phyloP scores from a whole-genome alignment of 2,113 vertebrate species.

The Percina caprodes region DNA sequence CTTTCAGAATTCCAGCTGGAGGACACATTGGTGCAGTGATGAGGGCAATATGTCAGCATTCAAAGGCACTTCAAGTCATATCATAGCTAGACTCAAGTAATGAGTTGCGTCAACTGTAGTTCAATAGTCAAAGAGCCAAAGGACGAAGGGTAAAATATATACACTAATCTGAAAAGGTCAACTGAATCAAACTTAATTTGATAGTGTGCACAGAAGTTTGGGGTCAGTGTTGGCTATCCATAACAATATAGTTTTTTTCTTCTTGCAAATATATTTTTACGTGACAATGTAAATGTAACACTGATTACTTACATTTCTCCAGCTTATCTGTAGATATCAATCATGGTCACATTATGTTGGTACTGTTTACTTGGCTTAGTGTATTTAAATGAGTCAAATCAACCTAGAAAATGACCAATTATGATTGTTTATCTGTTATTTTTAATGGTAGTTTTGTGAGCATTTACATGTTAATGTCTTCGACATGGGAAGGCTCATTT shows the following conservation, averaged over 20 bases:
- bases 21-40: constrained; percentile 70
- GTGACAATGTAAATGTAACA: too few species aligned
- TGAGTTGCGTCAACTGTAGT: constrained; percentile 60
- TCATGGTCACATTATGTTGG: background rate
- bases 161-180: constrained; percentile 63
- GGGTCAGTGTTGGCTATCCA: constrained; percentile 4
- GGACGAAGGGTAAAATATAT: constrained; percentile 53
- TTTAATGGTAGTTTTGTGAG: background rate
- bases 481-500: background rate
- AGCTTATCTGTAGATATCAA: background rate
- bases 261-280: background rate
- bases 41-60: constrained; percentile 80
- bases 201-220: constrained; percentile 3
- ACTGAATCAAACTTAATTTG: constrained; percentile 40
- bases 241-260: background rate
- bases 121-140: constrained; percentile 59
- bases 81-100: constrained; percentile 48
- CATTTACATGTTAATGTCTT: background rate
- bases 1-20: constrained; percentile 80
- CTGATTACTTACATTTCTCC: background rate
- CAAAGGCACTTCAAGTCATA: constrained; percentile 71
- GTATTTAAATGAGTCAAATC: background rate
- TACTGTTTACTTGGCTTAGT: background rate
- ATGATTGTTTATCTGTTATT: background rate
- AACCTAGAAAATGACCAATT: background rate